Base-by-base conservation (phyloP, 2,113 vertebrate species). In the Blennius ocellaris region DNA sequence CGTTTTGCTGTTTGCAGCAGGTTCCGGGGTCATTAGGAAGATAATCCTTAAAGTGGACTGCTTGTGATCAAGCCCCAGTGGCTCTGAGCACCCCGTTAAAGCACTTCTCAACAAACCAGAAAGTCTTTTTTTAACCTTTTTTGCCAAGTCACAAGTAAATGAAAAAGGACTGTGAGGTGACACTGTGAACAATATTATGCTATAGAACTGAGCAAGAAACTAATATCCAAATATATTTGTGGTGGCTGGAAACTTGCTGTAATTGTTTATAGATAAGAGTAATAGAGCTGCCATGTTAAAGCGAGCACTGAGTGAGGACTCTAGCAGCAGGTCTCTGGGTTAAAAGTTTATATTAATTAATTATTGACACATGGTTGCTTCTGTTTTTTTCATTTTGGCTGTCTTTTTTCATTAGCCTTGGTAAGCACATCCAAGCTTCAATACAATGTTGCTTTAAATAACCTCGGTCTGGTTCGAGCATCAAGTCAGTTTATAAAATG, bases 181-280 rank as follows among this genome's bases (percentile, higher is more conserved):
- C 8, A 38, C 12, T n/a, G 9, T n/a, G 9, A 44, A 39, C 15
- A 17, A 7, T 6, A 14, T 41, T 5, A 6, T 51, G 15, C 12
- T 55, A 21, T 10, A 55, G 38, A 37, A 12, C 44, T 45, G 14
- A 51, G 38, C 37, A 12, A 8, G 65, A 15, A 11, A 38, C 21
- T 30, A 4, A 30, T 4, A 30, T 30, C 21, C 21, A 30, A 30
- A 30, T 30, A 30, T 30, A 30, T 76, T 64, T 59, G 56, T 71
- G 41, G 64, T 53, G 37, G 59, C 55, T 60, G 64, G 56, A 65
- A 77, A 67, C 49, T 43, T 50, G 36, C 45, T 69, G 45, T 68
- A 78, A 78, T 77, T 73, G 59, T 82, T 75, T 76, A 84, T 70
- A 72, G 80, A 84, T 69, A 73, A 70, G 59, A 68, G 57, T 40